These are phyloP conservation scores for Montipora capricornis DNA, from an alignment of 64 coral and sea anemone genomes.

Conservation along the genomic window DNA sequence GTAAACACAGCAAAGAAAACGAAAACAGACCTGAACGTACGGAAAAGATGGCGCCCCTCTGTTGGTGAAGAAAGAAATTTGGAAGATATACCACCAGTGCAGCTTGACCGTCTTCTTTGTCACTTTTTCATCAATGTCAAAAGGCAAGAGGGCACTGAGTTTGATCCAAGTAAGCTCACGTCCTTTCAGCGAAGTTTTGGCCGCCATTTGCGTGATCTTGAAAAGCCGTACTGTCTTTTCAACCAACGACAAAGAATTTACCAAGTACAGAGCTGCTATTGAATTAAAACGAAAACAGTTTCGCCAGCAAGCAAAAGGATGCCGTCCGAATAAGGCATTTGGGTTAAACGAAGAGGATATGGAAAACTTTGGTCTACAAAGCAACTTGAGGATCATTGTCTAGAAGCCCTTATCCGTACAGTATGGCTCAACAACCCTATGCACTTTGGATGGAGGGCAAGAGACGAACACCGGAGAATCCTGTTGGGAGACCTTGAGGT, in stretches of 20 bases:
- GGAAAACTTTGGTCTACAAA: background rate
- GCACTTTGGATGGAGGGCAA: slow-evolving; percentile 63
- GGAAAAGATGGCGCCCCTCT: slow-evolving; percentile 46
- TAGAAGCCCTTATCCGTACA: background rate
- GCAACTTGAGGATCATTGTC: slow-evolving; percentile 31
- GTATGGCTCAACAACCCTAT: slow-evolving; percentile 55
- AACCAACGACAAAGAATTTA: background rate
- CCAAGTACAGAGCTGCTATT: too few relatives aligned
- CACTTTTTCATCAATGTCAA: slow-evolving; percentile 52
- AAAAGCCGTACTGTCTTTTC: background rate
- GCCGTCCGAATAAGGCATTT: too few relatives aligned
- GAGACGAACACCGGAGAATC: slow-evolving; percentile 34
- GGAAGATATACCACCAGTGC: slow-evolving; percentile 10
- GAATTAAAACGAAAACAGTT: too few relatives aligned
- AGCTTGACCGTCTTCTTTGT: slow-evolving; percentile 38
- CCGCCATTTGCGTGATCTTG: background rate
- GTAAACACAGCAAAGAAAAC: slow-evolving; percentile 58
- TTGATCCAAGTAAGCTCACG: slow-evolving; percentile 38
- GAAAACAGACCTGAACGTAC: slow-evolving; percentile 61
- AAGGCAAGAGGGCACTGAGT: slow-evolving; percentile 54
- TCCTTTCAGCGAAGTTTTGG: slow-evolving; percentile 44
- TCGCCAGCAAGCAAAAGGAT: too few relatives aligned
- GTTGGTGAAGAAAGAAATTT: slow-evolving; percentile 32
- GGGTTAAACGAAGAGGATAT: too few relatives aligned
- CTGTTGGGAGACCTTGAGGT: slow-evolving; percentile 21